These are phyloP conservation scores for Drosophila bipectinata DNA, from an alignment of 1,140 invertebrate species.

Conservation along the genomic window DNA sequence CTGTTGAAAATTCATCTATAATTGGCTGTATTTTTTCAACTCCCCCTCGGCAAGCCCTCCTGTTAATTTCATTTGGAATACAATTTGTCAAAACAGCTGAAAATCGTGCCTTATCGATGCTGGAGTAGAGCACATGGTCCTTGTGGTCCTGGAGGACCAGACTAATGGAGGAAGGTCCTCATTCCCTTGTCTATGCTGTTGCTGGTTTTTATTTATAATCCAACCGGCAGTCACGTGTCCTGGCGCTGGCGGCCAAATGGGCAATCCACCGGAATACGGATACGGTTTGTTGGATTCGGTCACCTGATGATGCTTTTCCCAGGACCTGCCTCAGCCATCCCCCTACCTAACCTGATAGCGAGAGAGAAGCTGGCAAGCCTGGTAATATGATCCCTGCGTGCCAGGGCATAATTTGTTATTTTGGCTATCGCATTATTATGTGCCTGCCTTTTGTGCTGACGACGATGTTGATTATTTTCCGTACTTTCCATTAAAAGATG, in stretches of 20 bases:
- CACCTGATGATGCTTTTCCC: slow-evolving; percentile 77
- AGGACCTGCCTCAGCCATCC: slow-evolving; percentile 30
- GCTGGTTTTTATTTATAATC: slow-evolving; percentile 2
- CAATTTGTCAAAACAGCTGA: slow-evolving; percentile 65
- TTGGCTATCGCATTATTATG: slow-evolving; percentile 59
- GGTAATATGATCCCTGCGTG: slow-evolving; percentile 76
- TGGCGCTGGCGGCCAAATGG: slow-evolving; percentile 31
- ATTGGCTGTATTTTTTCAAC: too few relatives aligned
- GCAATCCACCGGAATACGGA: slow-evolving; percentile 14
- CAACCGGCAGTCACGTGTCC: slow-evolving; percentile 55
- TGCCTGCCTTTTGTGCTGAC: slow-evolving; percentile 43
- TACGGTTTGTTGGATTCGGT: slow-evolving; percentile 31
- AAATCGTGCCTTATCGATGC: slow-evolving; percentile 69
- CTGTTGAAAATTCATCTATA: background rate
- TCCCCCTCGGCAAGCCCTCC: background rate
- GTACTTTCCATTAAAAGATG: slow-evolving; percentile 19
- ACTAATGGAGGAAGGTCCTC: background rate
- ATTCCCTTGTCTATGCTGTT: background rate
- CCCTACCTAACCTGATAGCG: too few relatives aligned
- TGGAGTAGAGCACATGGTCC: slow-evolving; percentile 43
- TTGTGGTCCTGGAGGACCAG: background rate
- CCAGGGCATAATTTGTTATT: slow-evolving; percentile 78
- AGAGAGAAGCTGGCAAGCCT: slow-evolving; percentile 6
- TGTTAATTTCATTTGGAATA: slow-evolving; percentile 53
- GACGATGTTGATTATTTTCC: slow-evolving; percentile 41